Evolutionary conservation across 2,797 vertebrate genomes (phyloP).

Genomic region (Argya squamiceps): DNA sequence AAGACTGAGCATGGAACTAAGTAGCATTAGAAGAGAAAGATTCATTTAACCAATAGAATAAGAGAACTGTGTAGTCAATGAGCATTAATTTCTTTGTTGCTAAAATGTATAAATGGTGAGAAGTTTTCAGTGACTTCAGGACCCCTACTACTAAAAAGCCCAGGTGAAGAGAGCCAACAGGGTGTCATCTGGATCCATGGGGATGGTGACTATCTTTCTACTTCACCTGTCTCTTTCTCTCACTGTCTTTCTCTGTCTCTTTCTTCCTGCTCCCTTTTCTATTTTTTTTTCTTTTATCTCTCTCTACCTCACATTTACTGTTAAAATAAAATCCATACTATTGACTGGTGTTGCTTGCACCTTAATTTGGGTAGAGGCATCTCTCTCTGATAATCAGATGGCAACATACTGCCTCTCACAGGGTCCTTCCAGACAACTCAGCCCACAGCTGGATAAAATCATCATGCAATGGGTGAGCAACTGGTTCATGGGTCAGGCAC

Average conservation of each 20-base stretch:
- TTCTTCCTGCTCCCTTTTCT: neutral
- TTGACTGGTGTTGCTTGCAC: neutral
- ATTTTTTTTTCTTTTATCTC: neutral
- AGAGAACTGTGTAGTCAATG: neutral
- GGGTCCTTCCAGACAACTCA: neutral
- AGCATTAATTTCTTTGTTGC: neutral
- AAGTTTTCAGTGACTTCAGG: neutral
- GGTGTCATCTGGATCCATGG: neutral
- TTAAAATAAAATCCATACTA: neutral
- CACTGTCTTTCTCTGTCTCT: neutral
- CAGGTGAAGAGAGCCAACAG: neutral
- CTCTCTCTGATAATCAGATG: neutral
- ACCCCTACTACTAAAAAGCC: neutral
- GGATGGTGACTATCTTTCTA: neutral
- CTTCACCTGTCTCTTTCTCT: neutral
- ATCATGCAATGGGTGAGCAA: too few species aligned
- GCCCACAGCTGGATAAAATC: neutral
- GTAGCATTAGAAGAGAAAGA: neutral
- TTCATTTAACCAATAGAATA: neutral
- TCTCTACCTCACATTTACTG: neutral
- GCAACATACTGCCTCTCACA: neutral
- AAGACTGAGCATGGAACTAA: neutral
- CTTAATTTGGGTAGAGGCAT: neutral
- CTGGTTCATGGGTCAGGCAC: neutral
- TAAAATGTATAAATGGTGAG: neutral